These are phyloP conservation scores for Buceros bicornis DNA, from an alignment of 2,797 vertebrate genomes.

Conservation along the genomic window DNA sequence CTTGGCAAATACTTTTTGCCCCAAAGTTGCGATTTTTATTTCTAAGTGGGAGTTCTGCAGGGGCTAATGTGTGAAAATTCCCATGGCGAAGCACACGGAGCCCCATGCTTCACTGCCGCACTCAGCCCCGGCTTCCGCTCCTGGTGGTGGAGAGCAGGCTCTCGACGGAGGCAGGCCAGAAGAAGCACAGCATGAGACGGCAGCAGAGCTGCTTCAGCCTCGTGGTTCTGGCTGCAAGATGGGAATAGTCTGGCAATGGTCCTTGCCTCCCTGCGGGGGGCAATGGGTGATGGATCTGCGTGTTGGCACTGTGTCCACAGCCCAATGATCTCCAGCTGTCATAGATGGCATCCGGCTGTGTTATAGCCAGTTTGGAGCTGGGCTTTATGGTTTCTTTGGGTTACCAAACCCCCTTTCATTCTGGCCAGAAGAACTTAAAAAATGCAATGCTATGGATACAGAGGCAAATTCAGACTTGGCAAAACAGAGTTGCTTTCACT, in stretches of 20 bases:
- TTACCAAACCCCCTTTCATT: not conserved
- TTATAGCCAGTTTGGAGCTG: not conserved
- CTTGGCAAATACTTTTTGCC: not conserved
- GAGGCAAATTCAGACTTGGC: conserved; percentile 23
- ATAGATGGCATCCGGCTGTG: not conserved
- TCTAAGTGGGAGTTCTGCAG: conserved; percentile 47
- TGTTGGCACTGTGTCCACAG: not conserved
- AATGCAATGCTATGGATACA: not conserved
- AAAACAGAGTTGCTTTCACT: conserved; percentile 13
- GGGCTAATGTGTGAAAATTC: conserved; percentile 30
- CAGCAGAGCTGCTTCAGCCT: conserved; percentile 53
- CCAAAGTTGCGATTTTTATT: not conserved
- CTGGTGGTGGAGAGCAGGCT: not conserved
- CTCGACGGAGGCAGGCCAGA: conserved; percentile 1
- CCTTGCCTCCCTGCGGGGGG: not conserved
- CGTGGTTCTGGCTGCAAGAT: conserved; percentile 40
- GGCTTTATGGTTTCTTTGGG: conserved; percentile 13
- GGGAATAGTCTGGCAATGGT: conserved; percentile 49
- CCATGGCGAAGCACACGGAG: not conserved
- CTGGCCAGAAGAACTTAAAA: not conserved
- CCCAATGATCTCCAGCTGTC: conserved; percentile 38
- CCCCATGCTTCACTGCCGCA: not conserved
- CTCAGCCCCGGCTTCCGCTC: conserved; percentile 16
- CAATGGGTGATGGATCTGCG: conserved; percentile 1
- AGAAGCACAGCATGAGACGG: conserved; percentile 29